Conservation (phyloP, 2,888 invertebrate genomes). For the Drosophila recens region DNA sequence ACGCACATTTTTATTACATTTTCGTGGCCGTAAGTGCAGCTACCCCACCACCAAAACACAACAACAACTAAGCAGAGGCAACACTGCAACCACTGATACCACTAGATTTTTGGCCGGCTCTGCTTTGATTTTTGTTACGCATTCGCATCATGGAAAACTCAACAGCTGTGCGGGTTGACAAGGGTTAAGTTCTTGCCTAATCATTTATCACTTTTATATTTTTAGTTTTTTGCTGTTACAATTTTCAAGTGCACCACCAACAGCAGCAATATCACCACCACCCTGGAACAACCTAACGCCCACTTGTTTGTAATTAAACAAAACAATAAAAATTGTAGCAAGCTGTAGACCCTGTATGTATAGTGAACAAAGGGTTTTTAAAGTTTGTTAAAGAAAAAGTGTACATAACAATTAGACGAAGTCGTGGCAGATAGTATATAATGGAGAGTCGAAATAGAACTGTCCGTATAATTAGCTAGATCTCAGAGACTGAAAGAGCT, state of each 20-base stretch:
- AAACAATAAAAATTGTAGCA: slow-evolving; percentile 70
- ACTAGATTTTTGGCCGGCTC: slow-evolving; percentile 27
- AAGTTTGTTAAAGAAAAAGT: not conserved
- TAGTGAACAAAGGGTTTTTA: not conserved
- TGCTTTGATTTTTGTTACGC: slow-evolving; percentile 75
- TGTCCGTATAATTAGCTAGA: no score
- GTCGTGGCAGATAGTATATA: no score
- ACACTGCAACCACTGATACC: slow-evolving; percentile 34
- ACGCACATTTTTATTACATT: slow-evolving; percentile 82
- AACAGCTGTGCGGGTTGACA: slow-evolving; percentile 71
- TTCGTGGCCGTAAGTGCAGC: slow-evolving; percentile 77
- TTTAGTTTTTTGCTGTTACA: slow-evolving; percentile 49
- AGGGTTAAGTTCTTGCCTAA: slow-evolving; percentile 70
- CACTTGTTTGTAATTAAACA: slow-evolving; percentile 75
- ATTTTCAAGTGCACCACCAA: slow-evolving; percentile 72
- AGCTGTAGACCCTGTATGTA: slow-evolving; percentile 16
- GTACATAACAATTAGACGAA: no score
- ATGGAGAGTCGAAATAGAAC: no score
- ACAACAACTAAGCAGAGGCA: slow-evolving; percentile 11
- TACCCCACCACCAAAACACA: slow-evolving; percentile 27
- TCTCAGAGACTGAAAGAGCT: no score
- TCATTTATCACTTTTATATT: slow-evolving; percentile 76
- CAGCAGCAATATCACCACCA: slow-evolving; percentile 19
- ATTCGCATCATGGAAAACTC: slow-evolving; percentile 57
- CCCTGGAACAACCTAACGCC: slow-evolving; percentile 38